Evolutionary conservation across 2,888 invertebrate species (phyloP), one percentile per base, ranked within the genome.

Genomic region (Yponomeuta sedellus): DNA sequence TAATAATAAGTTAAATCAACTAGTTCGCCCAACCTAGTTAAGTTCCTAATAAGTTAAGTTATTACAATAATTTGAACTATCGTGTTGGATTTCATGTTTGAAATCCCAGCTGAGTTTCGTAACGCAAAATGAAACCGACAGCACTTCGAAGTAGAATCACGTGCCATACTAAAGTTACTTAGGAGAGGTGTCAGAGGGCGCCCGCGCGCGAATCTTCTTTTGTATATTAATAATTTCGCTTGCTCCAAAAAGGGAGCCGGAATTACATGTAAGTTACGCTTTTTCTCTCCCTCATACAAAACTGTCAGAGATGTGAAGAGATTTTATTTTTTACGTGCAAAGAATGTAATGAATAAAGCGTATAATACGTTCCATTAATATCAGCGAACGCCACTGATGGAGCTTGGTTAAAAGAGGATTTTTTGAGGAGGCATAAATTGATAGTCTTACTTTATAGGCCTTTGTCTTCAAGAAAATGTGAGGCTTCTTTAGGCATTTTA

Each of bases 191-290:
- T 76, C 74, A 79, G 22, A 59, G 39, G 28, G 34, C 22, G 78
- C 81, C 79, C 80, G 80, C 84, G 82, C 85, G 44, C 44, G 44
- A 80, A 85, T 77, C 83, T 67, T 67, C 66, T 82, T 83, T 82
- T 80, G 76, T 81, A 83, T 83, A 83, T 86, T 83, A 83, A 83
- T 85, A 86, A 86, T 85, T 83, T 84, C 75, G 76, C 75, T 74
- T 79, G 79, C 77, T 77, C 79, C 77, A 77, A 76, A 75, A 78
- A 79, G 78, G 77, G 44, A 73, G 72, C 72, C 70, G 76, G 64
- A 78, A 81, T 82, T 78, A 82, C 80, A 75, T 78, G 79, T 80
- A 83, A 82, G 75, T 83, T 81, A 75, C 76, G 76, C 82, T 82
- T 81, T 82, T 52, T 52, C 16, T 52, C 44, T 84, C 81, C 81